A percentile compares a stretch with the other conserved stretches of the same genome.
These are phyloP conservation scores for Elysia chlorotica DNA, from an alignment of 1,140 invertebrate species.

Conservation along the genomic window DNA sequence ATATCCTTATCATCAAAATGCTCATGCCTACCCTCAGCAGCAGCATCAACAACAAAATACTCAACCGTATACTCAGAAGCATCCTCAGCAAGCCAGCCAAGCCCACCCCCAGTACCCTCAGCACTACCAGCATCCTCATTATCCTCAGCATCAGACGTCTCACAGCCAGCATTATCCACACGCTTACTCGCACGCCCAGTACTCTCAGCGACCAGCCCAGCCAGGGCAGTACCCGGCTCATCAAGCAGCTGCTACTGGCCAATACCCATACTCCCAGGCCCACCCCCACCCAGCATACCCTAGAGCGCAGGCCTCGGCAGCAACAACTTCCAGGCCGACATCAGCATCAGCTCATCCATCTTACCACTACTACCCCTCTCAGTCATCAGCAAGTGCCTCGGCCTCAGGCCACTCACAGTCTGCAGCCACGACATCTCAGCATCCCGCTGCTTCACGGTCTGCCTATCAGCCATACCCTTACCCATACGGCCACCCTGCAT, in stretches of 20 bases:
- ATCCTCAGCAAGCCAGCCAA: background rate
- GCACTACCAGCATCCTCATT: background rate
- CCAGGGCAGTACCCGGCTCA: background rate
- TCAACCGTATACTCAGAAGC: background rate
- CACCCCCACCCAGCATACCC: background rate
- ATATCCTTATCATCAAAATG: background rate
- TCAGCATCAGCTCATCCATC: constrained; percentile 4
- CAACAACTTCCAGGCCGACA: background rate
- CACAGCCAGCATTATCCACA: background rate
- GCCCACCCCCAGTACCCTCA: background rate
- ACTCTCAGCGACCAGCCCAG: background rate
- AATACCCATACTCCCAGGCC: background rate
- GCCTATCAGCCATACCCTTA: no score
- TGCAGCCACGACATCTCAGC: no score
- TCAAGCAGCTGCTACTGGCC: background rate
- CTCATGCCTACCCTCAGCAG: background rate
- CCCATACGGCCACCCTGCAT: no score
- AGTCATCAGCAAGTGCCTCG: no score
- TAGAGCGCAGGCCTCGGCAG: background rate
- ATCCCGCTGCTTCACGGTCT: no score
- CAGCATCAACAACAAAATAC: no score
- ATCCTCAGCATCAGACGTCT: constrained; percentile 2
- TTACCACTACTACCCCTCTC: background rate
- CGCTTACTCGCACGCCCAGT: background rate
- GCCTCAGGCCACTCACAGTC: no score